Percentiles rank a stretch among this genome's conserved stretches.
These are phyloP conservation scores for Clarias gariepinus DNA, from an alignment of 2,113 vertebrate species.

Conservation along the genomic window DNA sequence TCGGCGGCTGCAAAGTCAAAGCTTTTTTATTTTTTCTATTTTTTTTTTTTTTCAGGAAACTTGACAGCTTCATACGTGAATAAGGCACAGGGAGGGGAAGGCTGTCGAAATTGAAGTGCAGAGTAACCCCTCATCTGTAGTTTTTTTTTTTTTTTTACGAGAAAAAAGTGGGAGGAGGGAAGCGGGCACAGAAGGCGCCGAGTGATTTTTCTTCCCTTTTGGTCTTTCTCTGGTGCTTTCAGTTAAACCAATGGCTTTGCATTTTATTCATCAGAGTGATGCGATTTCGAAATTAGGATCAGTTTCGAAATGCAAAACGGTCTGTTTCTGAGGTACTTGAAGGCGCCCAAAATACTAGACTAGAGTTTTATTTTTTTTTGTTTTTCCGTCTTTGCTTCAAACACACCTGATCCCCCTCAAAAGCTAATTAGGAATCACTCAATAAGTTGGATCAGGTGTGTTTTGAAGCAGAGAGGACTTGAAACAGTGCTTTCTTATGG, in stretches of 20 bases:
- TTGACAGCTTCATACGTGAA: slow-evolving; percentile 35
- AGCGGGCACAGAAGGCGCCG: slow-evolving; percentile 60
- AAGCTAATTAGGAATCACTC: slow-evolving; percentile 13
- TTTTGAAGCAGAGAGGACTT: not conserved
- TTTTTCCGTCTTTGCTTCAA: too few species aligned
- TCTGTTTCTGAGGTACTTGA: not conserved
- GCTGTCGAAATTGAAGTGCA: slow-evolving; percentile 62
- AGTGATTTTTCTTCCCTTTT: slow-evolving; percentile 44
- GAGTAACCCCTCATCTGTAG: slow-evolving; percentile 62
- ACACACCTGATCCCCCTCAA: not conserved
- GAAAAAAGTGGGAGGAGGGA: slow-evolving; percentile 63
- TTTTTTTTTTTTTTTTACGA: slow-evolving; percentile 48
- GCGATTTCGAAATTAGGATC: not conserved
- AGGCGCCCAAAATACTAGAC: not conserved
- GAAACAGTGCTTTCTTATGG: not conserved
- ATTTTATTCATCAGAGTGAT: slow-evolving; percentile 6
- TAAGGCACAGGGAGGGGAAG: slow-evolving; percentile 57
- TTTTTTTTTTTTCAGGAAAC: slow-evolving; percentile 30
- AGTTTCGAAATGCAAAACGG: slow-evolving; percentile 14
- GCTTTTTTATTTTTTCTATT: not conserved
- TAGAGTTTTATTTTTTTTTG: not conserved
- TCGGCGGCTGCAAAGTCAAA: slow-evolving; percentile 6
- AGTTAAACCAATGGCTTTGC: slow-evolving; percentile 55
- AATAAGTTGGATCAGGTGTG: not conserved
- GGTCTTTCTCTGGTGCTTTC: slow-evolving; percentile 60